phyloP scores from a whole-genome alignment of 2,797 vertebrate species.

The Helostoma temminkii region DNA sequence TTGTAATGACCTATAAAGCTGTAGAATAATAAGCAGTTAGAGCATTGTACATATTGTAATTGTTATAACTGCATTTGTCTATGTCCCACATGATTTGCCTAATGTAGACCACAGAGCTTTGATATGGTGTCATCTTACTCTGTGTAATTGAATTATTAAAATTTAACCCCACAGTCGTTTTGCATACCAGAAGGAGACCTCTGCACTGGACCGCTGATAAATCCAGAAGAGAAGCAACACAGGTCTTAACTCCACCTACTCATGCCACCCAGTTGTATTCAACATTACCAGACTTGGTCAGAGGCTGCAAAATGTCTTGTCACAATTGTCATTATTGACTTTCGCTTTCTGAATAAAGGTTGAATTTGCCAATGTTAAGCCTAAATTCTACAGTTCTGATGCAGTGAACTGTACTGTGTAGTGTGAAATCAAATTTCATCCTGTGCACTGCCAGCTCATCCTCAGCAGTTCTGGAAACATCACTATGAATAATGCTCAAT shows the following conservation, averaged over 20 bases:
- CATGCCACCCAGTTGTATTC: not conserved
- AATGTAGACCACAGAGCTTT: not conserved
- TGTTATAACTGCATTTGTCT: not conserved
- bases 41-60: not conserved
- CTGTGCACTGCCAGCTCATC: not conserved
- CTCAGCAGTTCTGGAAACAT: not conserved
- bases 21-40: too few relatives aligned
- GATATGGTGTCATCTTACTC: not conserved
- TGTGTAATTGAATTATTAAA: not conserved
- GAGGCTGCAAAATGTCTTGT: slow-evolving; percentile 10
- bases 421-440: slow-evolving; percentile 3
- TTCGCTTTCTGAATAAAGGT: slow-evolving; percentile 6
- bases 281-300: not conserved
- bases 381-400: not conserved
- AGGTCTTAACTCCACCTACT: slow-evolving; percentile 46
- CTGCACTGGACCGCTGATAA: slow-evolving; percentile 34
- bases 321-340: not conserved
- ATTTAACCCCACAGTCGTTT: slow-evolving; percentile 39
- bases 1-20: not conserved
- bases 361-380: not conserved
- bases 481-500: not conserved
- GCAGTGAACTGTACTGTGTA: too few relatives aligned
- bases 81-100: not conserved
- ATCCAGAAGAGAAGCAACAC: slow-evolving; percentile 43
- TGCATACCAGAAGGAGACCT: slow-evolving; percentile 36